Conservation (phyloP, 2,888 invertebrate species). For the Malthinus flaveolus region DNA sequence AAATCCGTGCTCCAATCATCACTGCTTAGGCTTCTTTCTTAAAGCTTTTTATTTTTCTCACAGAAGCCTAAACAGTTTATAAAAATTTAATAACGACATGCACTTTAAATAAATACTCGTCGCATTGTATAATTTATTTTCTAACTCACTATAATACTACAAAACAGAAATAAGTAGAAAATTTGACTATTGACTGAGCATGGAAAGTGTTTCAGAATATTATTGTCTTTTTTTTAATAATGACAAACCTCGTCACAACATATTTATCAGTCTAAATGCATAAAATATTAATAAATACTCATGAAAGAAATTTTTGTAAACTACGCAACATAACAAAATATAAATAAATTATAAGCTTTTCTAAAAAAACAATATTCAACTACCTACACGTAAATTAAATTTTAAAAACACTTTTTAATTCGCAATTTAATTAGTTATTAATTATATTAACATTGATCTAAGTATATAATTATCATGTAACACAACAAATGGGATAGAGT, state of each 20-base stretch:
- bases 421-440: too few species aligned
- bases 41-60: constrained; percentile 8
- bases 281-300: too few species aligned
- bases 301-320: too few species aligned
- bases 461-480: too few species aligned
- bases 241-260: constrained; percentile 2
- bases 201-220: constrained; percentile 19
- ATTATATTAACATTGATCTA: too few species aligned
- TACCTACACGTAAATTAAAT: too few species aligned
- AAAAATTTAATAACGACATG: background rate
- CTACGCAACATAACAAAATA: too few species aligned
- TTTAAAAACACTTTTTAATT: too few species aligned
- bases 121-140: constrained; percentile 1
- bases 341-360: too few species aligned
- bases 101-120: background rate
- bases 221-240: constrained; percentile 9
- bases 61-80: constrained; percentile 4
- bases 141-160: constrained; percentile 9
- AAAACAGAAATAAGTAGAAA: constrained; percentile 17
- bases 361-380: too few species aligned
- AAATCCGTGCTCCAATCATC: constrained; percentile 16
- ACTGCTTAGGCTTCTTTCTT: background rate
- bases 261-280: background rate
- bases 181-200: constrained; percentile 18
- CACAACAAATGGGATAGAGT: too few species aligned